phyloP scores from a whole-genome alignment of 2,888 invertebrate genomes.

The Sialis lutaria region DNA sequence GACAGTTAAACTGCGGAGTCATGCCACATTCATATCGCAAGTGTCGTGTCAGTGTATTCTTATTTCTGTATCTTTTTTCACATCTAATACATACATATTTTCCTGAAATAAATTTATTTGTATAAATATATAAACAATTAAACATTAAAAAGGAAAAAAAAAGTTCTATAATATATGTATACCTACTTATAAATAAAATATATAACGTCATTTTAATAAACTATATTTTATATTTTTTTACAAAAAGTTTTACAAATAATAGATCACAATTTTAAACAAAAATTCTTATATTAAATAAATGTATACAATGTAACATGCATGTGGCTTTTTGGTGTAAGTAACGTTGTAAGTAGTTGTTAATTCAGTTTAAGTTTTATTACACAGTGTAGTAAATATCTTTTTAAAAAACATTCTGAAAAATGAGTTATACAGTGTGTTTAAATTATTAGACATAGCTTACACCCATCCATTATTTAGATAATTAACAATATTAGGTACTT shows the following conservation, averaged over 20 bases:
- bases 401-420: no score
- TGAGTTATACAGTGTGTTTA: no score
- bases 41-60: neutral
- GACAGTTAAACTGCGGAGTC: neutral
- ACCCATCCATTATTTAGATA: no score
- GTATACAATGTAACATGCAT: neutral
- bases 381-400: no score
- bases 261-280: neutral
- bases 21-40: neutral
- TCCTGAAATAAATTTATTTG: neutral
- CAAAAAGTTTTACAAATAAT: neutral
- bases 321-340: no score
- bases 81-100: neutral
- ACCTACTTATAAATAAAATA: neutral
- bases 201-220: neutral
- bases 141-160: neutral
- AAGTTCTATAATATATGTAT: neutral
- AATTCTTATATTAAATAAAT: neutral
- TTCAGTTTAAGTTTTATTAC: no score
- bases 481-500: no score
- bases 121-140: neutral
- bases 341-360: no score
- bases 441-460: no score
- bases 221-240: neutral
- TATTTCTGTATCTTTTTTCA: neutral